A percentile compares a stretch with the other conserved stretches of the same genome.
These are phyloP conservation scores for Oophaga pumilio DNA, from an alignment of 2,113 vertebrate genomes.

Conservation along the genomic window DNA sequence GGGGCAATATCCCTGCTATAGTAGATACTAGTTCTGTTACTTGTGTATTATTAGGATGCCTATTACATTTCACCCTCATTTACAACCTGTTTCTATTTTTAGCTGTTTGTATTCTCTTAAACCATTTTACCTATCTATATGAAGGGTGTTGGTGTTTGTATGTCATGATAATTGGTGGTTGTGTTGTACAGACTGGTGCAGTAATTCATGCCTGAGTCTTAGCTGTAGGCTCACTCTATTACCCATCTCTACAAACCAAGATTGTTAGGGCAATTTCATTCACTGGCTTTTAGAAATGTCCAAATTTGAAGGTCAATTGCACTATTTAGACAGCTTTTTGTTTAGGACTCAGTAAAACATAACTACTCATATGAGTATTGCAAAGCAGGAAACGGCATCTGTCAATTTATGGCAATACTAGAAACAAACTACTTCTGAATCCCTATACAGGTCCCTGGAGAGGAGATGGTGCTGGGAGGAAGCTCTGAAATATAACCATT, in stretches of 20 bases:
- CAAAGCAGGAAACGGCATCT: slow-evolving; percentile 53
- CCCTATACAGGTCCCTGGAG: slow-evolving; percentile 52
- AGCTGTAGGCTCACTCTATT: slow-evolving; percentile 9
- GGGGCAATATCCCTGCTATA: too few relatives aligned
- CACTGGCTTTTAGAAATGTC: slow-evolving; percentile 30
- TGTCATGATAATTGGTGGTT: neutral
- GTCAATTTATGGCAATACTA: slow-evolving; percentile 51
- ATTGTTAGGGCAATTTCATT: slow-evolving; percentile 48
- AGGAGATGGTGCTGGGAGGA: slow-evolving; percentile 40
- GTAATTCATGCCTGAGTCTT: neutral
- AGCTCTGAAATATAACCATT: slow-evolving; percentile 54
- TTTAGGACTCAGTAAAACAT: slow-evolving; percentile 52
- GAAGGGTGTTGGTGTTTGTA: neutral
- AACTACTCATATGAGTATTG: slow-evolving; percentile 47
- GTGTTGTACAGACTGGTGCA: neutral
- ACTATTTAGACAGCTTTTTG: slow-evolving; percentile 45
- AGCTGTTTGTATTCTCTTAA: neutral
- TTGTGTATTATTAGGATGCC: too few relatives aligned
- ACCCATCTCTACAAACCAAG: neutral
- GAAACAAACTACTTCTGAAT: slow-evolving; percentile 49
- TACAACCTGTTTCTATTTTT: neutral
- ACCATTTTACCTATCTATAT: neutral
- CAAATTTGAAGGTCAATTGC: slow-evolving; percentile 52
- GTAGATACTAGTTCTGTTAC: too few relatives aligned
- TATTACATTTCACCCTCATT: too few relatives aligned